Evolutionary conservation across 2,888 invertebrate genomes (phyloP), one percentile per base, ranked within the genome.

Genomic region (Parasteatoda lunata): DNA sequence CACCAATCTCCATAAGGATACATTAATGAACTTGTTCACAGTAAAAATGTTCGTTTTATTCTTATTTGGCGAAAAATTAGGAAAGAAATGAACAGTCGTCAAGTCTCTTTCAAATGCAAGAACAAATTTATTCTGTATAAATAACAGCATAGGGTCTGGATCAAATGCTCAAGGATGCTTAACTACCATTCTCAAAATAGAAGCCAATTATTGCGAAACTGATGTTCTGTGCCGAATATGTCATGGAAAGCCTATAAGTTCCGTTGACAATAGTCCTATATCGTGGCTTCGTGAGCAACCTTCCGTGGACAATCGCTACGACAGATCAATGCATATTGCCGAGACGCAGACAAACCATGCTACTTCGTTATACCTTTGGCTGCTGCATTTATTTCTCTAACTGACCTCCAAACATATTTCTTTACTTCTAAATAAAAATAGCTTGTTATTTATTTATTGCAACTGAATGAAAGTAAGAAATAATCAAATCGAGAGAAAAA

Each of bases 241-340:
- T 49, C 65, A 79, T 13, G 13, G 1, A 51, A 72, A 8, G 64
- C 51, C 72, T 72, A 79, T 72, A 72, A 47, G 79, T 79, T 79
- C 51, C 51, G 79, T 79, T 79, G 79, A 79, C 79, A 79, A 71
- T 65, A 47, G 79, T 71, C 79, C 72, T 79, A 79, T 51, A 78
- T 65, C 70, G 15, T 71, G 8, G 49, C 9, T 79, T 72, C 9
- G 51, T 59, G 64, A 71, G 45, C 79, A 79, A 5, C 71, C 13
- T 51, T 13, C 48, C 71, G 51, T 72, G 72, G 49, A 72, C 64
- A 79, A 72, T 72, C 71, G 65, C 4, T 11, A 5, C 8, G 79
- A 79, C 79, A 71, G 13, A 49, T n/a, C 72, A 79, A 79, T 71
- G 72, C 65, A 79, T 79, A 72, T 11, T 15, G 49, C 30, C 13